Percentiles rank a stretch among this genome's conserved stretches.
Conservation (phyloP, 1,140 invertebrate genomes). For the Lucilia sericata region DNA sequence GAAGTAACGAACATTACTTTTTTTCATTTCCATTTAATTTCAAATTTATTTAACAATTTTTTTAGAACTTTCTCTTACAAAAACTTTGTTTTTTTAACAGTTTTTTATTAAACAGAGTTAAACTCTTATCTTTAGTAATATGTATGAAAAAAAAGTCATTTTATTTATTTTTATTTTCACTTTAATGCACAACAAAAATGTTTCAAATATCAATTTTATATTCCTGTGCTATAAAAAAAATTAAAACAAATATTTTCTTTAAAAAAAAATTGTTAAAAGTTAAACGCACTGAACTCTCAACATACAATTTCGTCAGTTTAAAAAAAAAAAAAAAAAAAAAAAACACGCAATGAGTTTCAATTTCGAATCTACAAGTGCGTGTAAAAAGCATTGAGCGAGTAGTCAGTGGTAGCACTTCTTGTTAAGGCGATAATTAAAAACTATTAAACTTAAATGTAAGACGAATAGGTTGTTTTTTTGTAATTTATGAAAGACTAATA, state of each 20-base stretch:
- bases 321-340: too few species aligned
- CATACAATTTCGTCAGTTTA: background rate
- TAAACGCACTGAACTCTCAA: background rate
- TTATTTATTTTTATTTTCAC: background rate
- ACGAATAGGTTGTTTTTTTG: background rate
- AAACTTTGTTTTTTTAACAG: background rate
- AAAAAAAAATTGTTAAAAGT: background rate
- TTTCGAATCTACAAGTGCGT: background rate
- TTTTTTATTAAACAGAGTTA: background rate
- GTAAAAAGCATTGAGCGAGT: background rate
- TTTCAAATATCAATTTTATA: slow-evolving; percentile 6
- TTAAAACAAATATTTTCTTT: background rate
- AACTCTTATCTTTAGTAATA: background rate
- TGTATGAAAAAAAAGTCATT: background rate
- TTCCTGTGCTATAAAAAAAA: slow-evolving; percentile 10
- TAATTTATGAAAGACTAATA: background rate
- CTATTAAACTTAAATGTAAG: slow-evolving; percentile 12
- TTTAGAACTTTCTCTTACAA: slow-evolving; percentile 9
- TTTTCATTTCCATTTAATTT: too few species aligned
- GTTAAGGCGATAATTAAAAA: slow-evolving; percentile 11
- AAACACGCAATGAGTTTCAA: slow-evolving; percentile 6
- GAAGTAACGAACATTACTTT: too few species aligned
- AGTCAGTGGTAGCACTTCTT: background rate
- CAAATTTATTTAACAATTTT: background rate
- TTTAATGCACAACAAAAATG: background rate